These are phyloP conservation scores for Cistogaster globosa DNA, from an alignment of 2,888 invertebrate genomes.

Conservation along the genomic window DNA sequence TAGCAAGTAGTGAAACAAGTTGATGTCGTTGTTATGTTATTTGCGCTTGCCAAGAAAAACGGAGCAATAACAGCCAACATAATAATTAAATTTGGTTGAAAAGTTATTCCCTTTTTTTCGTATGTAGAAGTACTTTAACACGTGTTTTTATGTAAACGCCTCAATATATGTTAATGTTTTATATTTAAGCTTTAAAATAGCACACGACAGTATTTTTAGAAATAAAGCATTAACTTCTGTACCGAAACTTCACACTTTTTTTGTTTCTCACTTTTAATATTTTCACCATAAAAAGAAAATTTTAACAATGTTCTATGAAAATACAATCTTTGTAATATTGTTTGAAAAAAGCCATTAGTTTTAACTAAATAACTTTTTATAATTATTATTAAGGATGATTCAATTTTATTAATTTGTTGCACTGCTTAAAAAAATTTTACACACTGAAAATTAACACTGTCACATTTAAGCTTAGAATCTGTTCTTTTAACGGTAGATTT, in stretches of 20 bases:
- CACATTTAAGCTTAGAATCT: background rate
- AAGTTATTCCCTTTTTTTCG: no score
- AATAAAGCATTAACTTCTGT: background rate
- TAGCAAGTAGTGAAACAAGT: conserved; percentile 18
- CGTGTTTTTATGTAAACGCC: conserved; percentile 26
- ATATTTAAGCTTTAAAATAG: background rate
- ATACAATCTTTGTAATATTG: conserved; percentile 78
- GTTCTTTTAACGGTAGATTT: conserved; percentile 14
- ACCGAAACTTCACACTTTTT: background rate
- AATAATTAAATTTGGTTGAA: conserved; percentile 32
- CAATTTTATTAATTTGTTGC: conserved; percentile 61
- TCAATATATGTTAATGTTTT: conserved; percentile 38
- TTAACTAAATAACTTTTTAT: conserved; percentile 1
- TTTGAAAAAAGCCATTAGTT: conserved; percentile 78
- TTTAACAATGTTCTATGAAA: conserved; percentile 76
- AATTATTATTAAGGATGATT: conserved; percentile 21
- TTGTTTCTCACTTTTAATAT: conserved; percentile 14
- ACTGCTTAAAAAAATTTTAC: no score
- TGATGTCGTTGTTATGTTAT: conserved; percentile 30
- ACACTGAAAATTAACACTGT: background rate
- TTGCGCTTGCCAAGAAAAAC: conserved; percentile 46
- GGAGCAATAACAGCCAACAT: conserved; percentile 64
- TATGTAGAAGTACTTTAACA: conserved; percentile 5
- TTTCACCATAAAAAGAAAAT: conserved; percentile 27
- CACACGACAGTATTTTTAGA: conserved; percentile 23